These are phyloP conservation scores for Craterocephalus amniculus DNA, from an alignment of 2,797 vertebrate genomes.

Conservation along the genomic window DNA sequence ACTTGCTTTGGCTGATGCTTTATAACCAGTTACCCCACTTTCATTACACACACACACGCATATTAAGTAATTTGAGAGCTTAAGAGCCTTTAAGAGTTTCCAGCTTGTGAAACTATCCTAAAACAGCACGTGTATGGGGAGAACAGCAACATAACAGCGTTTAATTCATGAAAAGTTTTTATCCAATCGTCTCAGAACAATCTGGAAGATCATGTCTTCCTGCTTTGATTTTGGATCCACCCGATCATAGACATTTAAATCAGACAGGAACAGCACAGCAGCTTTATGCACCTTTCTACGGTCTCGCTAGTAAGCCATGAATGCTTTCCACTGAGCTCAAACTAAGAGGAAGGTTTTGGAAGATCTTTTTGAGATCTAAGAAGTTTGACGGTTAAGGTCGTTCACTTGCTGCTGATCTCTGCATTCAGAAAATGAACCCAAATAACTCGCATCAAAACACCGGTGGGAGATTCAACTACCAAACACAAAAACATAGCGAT, in stretches of 20 bases:
- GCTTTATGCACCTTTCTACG: slow-evolving; percentile 33
- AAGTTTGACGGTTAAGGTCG: slow-evolving; percentile 30
- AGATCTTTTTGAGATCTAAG: slow-evolving; percentile 39
- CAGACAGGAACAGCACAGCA: too few relatives aligned
- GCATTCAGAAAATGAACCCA: too few relatives aligned
- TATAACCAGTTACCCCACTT: slow-evolving; percentile 27
- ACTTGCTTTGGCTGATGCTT: slow-evolving; percentile 37
- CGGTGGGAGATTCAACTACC: too few relatives aligned
- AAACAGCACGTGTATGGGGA: background rate
- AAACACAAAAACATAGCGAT: too few relatives aligned
- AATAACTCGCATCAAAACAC: too few relatives aligned
- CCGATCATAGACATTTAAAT: too few relatives aligned
- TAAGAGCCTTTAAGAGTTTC: slow-evolving; percentile 9
- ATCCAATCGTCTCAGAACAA: slow-evolving; percentile 29
- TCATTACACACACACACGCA: slow-evolving; percentile 1
- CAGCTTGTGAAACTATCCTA: background rate
- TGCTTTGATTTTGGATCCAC: background rate
- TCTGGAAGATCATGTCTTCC: slow-evolving; percentile 7
- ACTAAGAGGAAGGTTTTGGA: slow-evolving; percentile 11
- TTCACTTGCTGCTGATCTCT: slow-evolving; percentile 6
- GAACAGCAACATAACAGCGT: background rate
- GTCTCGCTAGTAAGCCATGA: slow-evolving; percentile 44
- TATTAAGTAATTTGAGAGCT: slow-evolving; percentile 9
- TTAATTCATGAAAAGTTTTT: background rate
- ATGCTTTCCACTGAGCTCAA: slow-evolving; percentile 23